Base-by-base conservation (phyloP, 1,140 invertebrate genomes). In the Paramacrobiotus metropolitanus region DNA sequence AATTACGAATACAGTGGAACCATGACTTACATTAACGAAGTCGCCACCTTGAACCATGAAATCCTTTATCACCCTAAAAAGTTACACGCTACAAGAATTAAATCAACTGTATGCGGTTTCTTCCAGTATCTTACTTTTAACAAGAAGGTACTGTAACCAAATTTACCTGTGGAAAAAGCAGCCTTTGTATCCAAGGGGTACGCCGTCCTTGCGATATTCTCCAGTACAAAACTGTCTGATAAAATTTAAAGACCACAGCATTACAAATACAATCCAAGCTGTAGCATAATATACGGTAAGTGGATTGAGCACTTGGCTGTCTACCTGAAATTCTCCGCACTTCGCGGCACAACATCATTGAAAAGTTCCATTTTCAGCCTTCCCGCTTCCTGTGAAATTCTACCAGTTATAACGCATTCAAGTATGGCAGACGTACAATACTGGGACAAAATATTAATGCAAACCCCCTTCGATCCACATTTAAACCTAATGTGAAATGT, bases 21-120 rank as follows among this genome's bases (percentile, higher is more conserved):
- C 59, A 64, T 60, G 48, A 70, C 74, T 80, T 80, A 90, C 87
- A 79, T 91, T 90, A 1, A 93, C 84, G 81, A 98, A 97, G 76
- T 99, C 94, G 21, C 94, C 94, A 62, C 93, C 93, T 81, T 97
- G 92, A 67, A 97, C 91, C 92, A 98, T 97, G 67, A 82, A 82
- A 68, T 82, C 92, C 76, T 98, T 98, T 60, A 98, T 97, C 44
- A 99, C 91, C 73, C 94, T 74, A 67, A 60, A 70, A 60, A 65
- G 63, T 60, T 60, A 64, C 40, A 63, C 34, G n/a, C n/a, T n/a
- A n/a, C n/a, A n/a, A n/a, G n/a, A n/a, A n/a, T n/a, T n/a, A n/a
- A n/a, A n/a, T n/a, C n/a, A n/a, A n/a, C n/a, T n/a, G n/a, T n/a
- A n/a, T n/a, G n/a, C n/a, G n/a, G n/a, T n/a, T n/a, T n/a, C n/a